These are phyloP conservation scores for Synanthedon myopaeformis DNA, from an alignment of 2,888 invertebrate genomes.

Conservation along the genomic window DNA sequence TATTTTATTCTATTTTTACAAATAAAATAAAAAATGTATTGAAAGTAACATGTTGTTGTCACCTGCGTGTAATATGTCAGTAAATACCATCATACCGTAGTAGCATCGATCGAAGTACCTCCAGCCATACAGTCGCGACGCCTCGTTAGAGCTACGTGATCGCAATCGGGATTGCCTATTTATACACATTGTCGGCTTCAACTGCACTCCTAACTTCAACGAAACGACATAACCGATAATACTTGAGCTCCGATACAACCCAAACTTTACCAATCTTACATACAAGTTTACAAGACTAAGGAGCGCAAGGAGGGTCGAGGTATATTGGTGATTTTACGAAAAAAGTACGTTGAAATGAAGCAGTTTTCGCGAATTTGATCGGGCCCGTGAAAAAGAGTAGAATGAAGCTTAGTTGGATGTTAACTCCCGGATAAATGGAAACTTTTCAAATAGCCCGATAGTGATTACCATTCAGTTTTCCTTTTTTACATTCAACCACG, in stretches of 20 bases:
- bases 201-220: constrained; percentile 29
- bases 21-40: no score
- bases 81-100: constrained; percentile 34
- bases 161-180: constrained; percentile 63
- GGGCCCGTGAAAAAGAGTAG: constrained; percentile 29
- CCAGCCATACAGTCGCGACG: constrained; percentile 43
- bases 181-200: constrained; percentile 58
- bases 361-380: constrained; percentile 42
- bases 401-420: constrained; percentile 45
- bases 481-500: constrained; percentile 14
- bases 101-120: constrained; percentile 35
- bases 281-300: constrained; percentile 8
- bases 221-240: constrained; percentile 24
- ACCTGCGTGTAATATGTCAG: constrained; percentile 12
- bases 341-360: constrained; percentile 35
- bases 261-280: constrained; percentile 8
- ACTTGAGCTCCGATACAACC: constrained; percentile 20
- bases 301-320: constrained; percentile 11
- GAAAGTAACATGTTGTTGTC: not conserved
- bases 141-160: constrained; percentile 64
- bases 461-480: constrained; percentile 33
- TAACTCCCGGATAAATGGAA: constrained; percentile 45
- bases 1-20: no score
- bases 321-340: constrained; percentile 20
- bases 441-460: constrained; percentile 38